Conservation (phyloP, 1,140 invertebrate species). For the Drosophila pectinifera region DNA sequence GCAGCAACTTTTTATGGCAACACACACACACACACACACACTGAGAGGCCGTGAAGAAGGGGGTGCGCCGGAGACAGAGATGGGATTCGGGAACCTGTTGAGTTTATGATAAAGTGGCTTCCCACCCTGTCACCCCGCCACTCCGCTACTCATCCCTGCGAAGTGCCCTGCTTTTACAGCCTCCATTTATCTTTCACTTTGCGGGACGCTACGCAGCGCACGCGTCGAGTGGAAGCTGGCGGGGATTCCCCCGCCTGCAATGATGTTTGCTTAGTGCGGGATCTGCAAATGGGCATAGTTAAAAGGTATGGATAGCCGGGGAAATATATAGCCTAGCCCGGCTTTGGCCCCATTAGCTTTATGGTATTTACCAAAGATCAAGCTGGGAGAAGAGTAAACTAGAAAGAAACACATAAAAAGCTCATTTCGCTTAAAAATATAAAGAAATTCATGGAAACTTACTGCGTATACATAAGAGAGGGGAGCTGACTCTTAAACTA, state of each 20-base stretch:
- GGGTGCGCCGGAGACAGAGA: neutral
- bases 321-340: conserved; percentile 9
- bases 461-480: neutral
- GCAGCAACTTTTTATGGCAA: conserved; percentile 63
- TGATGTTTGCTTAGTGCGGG: conserved; percentile 40
- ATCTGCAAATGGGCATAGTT: conserved; percentile 37
- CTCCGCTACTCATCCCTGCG: conserved; percentile 14
- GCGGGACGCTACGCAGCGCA: conserved; percentile 25
- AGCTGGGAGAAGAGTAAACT: neutral
- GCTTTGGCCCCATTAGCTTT: conserved; percentile 24
- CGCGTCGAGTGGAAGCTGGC: conserved; percentile 41
- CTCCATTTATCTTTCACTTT: conserved; percentile 60
- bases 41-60: neutral
- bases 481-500: neutral
- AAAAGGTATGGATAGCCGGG: conserved; percentile 14
- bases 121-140: neutral
- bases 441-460: neutral
- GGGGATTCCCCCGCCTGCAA: conserved; percentile 25
- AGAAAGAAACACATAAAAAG: neutral
- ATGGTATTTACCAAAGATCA: conserved; percentile 7
- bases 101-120: conserved; percentile 63
- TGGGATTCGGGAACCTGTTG: conserved; percentile 44
- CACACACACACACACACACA: conserved; percentile 9
- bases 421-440: neutral
- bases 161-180: conserved; percentile 54